Conservation (phyloP, 2,113 vertebrate species). For the Marcusenius ussheri region DNA sequence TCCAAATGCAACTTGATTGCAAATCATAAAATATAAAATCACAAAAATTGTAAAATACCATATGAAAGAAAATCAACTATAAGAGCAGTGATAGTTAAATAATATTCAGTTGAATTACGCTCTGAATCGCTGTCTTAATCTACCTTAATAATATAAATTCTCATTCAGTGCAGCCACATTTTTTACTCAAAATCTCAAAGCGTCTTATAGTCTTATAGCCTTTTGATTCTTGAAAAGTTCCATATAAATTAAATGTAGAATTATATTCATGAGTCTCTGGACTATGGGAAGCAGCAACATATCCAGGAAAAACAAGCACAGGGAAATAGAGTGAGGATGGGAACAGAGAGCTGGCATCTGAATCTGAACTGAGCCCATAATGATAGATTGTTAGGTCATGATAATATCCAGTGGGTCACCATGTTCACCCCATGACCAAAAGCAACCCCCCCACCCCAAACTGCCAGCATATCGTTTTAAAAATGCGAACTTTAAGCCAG, state of each 20-base stretch:
- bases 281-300: background rate
- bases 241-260: background rate
- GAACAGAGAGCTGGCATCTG: background rate
- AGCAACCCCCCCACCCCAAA: background rate
- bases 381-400: background rate
- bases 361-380: background rate
- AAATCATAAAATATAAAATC: background rate
- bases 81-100: background rate
- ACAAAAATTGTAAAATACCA: background rate
- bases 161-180: background rate
- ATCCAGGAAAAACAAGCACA: background rate
- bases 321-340: background rate
- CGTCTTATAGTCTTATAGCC: too few relatives aligned
- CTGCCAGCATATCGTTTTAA: background rate
- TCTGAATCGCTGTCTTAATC: too few relatives aligned
- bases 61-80: background rate
- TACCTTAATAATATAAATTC: background rate
- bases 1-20: too few relatives aligned
- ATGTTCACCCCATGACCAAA: background rate
- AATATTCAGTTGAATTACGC: too few relatives aligned
- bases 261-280: background rate
- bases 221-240: background rate
- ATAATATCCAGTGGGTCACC: background rate
- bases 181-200: background rate
- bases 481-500: background rate